Conservation (phyloP, 2,797 vertebrate species). For the Clarias laeviceps region DNA sequence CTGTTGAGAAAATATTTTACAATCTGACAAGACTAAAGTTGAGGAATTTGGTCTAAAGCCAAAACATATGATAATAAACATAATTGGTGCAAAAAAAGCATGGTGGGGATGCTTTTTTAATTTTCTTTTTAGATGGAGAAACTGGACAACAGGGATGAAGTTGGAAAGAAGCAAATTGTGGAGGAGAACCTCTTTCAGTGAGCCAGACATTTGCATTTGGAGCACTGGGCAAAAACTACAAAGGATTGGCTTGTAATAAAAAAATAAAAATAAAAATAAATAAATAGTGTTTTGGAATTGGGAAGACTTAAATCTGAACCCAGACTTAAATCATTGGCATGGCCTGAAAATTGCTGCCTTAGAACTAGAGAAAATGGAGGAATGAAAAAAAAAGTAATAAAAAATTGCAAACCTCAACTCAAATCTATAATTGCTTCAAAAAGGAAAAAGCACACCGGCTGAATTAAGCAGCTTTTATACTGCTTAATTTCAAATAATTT, state of each 20-base stretch:
- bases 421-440: not conserved
- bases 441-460: not conserved
- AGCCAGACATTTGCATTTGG: not conserved
- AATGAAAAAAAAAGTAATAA: not conserved
- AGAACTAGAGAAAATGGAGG: not conserved
- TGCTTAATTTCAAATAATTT: too few relatives aligned
- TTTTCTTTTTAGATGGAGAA: not conserved
- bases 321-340: not conserved
- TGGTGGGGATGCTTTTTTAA: not conserved
- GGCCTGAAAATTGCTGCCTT: not conserved
- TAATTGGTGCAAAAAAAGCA: not conserved
- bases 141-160: not conserved
- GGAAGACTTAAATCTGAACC: too few relatives aligned
- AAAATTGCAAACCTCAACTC: not conserved
- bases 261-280: not conserved
- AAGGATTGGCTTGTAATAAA: not conserved
- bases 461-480: not conserved
- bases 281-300: not conserved
- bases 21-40: not conserved
- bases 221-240: not conserved
- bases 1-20: not conserved
- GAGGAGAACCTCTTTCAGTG: not conserved
- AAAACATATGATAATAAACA: not conserved
- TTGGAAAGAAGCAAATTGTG: not conserved
- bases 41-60: not conserved